These are phyloP conservation scores for Trichoplusia ni DNA, from an alignment of 1,140 invertebrate genomes.

Conservation along the genomic window DNA sequence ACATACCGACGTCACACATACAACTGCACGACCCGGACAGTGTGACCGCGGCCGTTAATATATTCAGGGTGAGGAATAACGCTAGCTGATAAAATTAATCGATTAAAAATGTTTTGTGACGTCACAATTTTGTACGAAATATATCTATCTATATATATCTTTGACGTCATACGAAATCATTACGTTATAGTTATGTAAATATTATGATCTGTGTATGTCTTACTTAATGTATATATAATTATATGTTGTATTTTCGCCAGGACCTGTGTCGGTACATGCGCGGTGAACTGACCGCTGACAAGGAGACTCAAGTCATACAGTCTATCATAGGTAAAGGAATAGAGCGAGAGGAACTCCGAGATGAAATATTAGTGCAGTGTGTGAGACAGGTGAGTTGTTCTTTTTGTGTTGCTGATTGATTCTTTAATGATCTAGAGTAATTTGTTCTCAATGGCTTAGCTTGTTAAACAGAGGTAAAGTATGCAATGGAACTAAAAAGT, in stretches of 20 bases:
- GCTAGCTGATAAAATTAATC: too few relatives aligned
- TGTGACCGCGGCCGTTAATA: slow-evolving; percentile 92
- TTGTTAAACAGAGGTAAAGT: too few relatives aligned
- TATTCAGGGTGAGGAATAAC: slow-evolving; percentile 90
- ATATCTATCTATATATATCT: too few relatives aligned
- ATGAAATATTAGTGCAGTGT: slow-evolving; percentile 95
- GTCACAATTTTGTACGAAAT: too few relatives aligned
- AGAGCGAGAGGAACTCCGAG: slow-evolving; percentile 93
- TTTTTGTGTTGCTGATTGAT: background rate
- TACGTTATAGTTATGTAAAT: too few relatives aligned
- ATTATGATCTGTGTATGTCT: too few relatives aligned
- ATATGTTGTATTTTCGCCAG: slow-evolving; percentile 77
- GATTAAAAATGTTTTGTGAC: too few relatives aligned
- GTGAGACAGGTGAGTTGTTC: slow-evolving; percentile 85
- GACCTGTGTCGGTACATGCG: slow-evolving; percentile 93
- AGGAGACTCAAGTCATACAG: slow-evolving; percentile 91
- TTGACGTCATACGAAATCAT: too few relatives aligned
- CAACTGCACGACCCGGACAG: slow-evolving; percentile 98
- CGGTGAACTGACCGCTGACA: slow-evolving; percentile 91
- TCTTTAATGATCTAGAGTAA: too few relatives aligned
- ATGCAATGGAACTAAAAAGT: too few relatives aligned
- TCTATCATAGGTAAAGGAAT: slow-evolving; percentile 92
- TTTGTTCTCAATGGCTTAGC: too few relatives aligned
- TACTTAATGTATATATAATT: too few relatives aligned
- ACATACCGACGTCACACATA: slow-evolving; percentile 96